These are phyloP conservation scores for Zaprionus taronus DNA, from an alignment of 1,140 invertebrate genomes.

Conservation along the genomic window DNA sequence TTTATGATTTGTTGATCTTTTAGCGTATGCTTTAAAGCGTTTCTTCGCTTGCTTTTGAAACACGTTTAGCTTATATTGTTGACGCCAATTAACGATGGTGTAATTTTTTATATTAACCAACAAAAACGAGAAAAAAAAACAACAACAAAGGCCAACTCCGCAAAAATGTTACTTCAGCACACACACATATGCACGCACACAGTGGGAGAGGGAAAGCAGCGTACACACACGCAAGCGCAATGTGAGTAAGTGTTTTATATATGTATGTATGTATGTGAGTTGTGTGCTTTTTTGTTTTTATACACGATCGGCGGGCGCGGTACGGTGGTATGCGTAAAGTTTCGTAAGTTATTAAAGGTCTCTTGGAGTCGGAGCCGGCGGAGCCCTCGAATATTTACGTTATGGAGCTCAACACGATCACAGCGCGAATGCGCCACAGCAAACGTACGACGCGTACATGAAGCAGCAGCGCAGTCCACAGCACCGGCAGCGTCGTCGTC, in stretches of 20 bases:
- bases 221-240: constrained; percentile 48
- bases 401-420: constrained; percentile 71
- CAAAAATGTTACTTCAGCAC: constrained; percentile 10
- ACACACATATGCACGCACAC: constrained; percentile 14
- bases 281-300: neutral
- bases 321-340: constrained; percentile 16
- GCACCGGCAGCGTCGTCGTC: constrained; percentile 16
- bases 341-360: constrained; percentile 16
- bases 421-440: constrained; percentile 63
- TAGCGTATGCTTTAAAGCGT: neutral
- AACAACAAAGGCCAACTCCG: constrained; percentile 31
- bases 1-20: neutral
- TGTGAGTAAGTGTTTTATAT: constrained; percentile 21
- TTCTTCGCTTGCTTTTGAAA: neutral
- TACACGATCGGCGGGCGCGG: neutral
- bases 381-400: constrained; percentile 51
- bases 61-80: constrained; percentile 11
- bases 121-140: constrained; percentile 8
- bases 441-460: constrained; percentile 53
- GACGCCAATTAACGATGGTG: constrained; percentile 16
- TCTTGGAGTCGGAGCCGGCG: constrained; percentile 18
- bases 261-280: neutral
- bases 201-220: neutral
- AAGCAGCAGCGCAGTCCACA: constrained; percentile 35
- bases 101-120: constrained; percentile 29